Percentiles rank a stretch among this genome's conserved stretches.
Conservation (phyloP, 2,113 vertebrate species). For the Pipra filicauda region DNA sequence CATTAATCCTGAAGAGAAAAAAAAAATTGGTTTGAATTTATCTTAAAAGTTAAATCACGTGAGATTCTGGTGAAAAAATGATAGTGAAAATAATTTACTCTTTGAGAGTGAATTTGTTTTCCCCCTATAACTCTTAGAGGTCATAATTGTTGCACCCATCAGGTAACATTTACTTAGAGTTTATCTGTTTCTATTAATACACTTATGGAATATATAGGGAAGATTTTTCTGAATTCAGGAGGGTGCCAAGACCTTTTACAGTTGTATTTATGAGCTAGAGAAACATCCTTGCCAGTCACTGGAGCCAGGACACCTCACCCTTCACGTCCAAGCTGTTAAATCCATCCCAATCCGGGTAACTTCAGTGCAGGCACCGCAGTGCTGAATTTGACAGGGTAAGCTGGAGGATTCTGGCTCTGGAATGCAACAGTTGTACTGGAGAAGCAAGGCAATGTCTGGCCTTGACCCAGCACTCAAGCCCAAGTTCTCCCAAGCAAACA, state of each 20-base stretch:
- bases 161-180: not conserved
- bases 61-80: not conserved
- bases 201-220: not conserved
- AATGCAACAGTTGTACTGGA: fast-evolving
- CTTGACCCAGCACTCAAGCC: fast-evolving
- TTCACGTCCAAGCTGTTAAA: not conserved
- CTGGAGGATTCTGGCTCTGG: not conserved
- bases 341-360: fast-evolving
- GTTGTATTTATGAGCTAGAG: not conserved
- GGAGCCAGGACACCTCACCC: not conserved
- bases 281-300: not conserved
- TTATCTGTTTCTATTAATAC: not conserved
- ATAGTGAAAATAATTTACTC: not conserved
- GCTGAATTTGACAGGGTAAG: not conserved
- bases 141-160: not conserved
- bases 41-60: not conserved
- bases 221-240: not conserved
- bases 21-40: not conserved
- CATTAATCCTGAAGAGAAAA: not conserved
- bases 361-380: not conserved
- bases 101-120: not conserved
- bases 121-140: not conserved
- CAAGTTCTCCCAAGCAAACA: not conserved
- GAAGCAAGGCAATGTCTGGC: not conserved
- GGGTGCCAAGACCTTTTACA: not conserved